Percentiles rank a stretch among this genome's conserved stretches.
Conservation (phyloP, 2,113 vertebrate species). For the Panthera tigris region DNA sequence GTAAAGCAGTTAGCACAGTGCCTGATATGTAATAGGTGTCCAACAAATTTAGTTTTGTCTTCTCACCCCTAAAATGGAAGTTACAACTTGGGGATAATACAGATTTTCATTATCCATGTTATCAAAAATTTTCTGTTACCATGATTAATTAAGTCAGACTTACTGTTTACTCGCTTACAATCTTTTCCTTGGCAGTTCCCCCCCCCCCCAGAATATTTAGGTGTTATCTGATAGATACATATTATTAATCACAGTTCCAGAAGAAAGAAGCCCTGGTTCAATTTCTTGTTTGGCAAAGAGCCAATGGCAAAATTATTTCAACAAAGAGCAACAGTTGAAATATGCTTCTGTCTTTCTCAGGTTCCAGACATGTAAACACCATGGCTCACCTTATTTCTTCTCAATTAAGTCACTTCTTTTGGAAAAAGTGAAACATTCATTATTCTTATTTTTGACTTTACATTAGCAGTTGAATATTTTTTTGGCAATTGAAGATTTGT, state of each 20-base stretch:
- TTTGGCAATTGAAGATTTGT: slow-evolving; percentile 12
- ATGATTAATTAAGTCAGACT: not conserved
- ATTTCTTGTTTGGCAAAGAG: slow-evolving; percentile 28
- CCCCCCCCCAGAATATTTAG: not conserved
- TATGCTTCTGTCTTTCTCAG: not conserved
- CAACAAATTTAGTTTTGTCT: not conserved
- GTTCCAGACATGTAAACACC: not conserved
- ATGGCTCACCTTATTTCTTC: not conserved
- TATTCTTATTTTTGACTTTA: slow-evolving; percentile 17
- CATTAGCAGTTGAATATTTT: slow-evolving; percentile 3
- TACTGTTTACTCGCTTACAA: not conserved
- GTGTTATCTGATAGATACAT: not conserved
- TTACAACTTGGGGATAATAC: not conserved
- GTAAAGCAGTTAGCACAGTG: not conserved
- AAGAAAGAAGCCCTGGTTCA: slow-evolving; percentile 39
- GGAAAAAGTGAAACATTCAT: not conserved
- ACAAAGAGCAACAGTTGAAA: not conserved
- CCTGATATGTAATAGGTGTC: not conserved
- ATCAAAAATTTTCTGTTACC: not conserved
- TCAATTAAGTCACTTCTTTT: slow-evolving; percentile 14
- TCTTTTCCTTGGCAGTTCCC: slow-evolving; percentile 14
- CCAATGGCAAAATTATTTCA: not conserved
- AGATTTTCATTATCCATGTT: not conserved
- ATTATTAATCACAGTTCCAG: slow-evolving; percentile 46
- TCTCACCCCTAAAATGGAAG: not conserved